A percentile compares a stretch with the other conserved stretches of the same genome.
These are phyloP conservation scores for Gila orcuttii DNA, from an alignment of 2,113 vertebrate genomes.

Conservation along the genomic window DNA sequence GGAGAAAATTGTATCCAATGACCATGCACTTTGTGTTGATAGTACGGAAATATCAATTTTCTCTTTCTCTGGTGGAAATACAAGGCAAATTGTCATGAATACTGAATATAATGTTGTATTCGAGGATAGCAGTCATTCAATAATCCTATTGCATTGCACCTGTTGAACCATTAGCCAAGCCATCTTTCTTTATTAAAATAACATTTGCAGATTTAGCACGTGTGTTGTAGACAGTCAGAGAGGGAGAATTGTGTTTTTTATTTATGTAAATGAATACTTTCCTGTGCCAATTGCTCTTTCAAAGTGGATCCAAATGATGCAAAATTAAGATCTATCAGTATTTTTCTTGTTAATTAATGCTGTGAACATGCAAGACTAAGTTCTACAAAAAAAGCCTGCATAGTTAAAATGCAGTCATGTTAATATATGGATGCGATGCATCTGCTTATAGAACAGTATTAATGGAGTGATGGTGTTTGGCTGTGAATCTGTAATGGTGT, in stretches of 20 bases:
- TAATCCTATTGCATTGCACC: background rate
- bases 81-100: background rate
- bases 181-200: background rate
- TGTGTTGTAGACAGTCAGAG: background rate
- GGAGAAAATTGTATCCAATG: background rate
- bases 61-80: background rate
- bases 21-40: background rate
- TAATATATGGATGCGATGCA: background rate
- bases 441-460: background rate
- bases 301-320: background rate
- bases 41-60: background rate
- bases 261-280: background rate
- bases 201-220: background rate
- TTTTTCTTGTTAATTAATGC: background rate
- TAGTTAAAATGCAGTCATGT: background rate
- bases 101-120: background rate
- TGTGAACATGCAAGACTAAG: slow-evolving; percentile 4
- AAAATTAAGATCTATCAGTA: background rate
- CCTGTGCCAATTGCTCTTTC: background rate
- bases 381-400: background rate
- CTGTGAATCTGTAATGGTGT: background rate
- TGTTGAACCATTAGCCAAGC: background rate
- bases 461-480: background rate
- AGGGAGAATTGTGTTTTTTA: background rate
- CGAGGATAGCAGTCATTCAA: background rate